These are phyloP conservation scores for Mylabris sibirica DNA, from an alignment of 2,888 invertebrate species.

Conservation along the genomic window DNA sequence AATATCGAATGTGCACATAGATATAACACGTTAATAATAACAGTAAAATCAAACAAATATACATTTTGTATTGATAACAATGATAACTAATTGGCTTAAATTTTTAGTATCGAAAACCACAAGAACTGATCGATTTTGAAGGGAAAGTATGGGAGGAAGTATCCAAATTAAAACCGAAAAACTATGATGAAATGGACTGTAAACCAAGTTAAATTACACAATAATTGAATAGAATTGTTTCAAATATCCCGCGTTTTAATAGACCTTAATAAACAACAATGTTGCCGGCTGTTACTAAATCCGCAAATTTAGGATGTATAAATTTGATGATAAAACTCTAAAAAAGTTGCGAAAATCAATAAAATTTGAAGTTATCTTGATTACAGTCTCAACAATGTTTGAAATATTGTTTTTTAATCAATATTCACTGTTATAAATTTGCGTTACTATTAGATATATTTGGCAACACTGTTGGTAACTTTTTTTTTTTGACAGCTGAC, in stretches of 20 bases:
- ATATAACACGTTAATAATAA: constrained; percentile 79
- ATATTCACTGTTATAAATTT: too few relatives aligned
- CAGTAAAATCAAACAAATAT: constrained; percentile 62
- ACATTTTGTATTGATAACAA: constrained; percentile 14
- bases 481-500: neutral
- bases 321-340: too few relatives aligned
- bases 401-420: too few relatives aligned
- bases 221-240: neutral
- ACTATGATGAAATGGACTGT: constrained; percentile 53
- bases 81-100: neutral
- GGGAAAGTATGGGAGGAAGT: constrained; percentile 63
- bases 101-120: constrained; percentile 80
- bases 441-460: too few relatives aligned
- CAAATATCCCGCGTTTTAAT: neutral
- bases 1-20: constrained; percentile 74
- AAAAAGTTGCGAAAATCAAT: too few relatives aligned
- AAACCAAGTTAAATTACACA: constrained; percentile 54
- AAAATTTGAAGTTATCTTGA: too few relatives aligned
- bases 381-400: too few relatives aligned
- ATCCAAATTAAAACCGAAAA: constrained; percentile 52
- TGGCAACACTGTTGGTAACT: neutral
- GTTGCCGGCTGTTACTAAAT: neutral
- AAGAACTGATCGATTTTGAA: constrained; percentile 74
- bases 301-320: too few relatives aligned
- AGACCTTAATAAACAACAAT: neutral